Evolutionary conservation across 2,888 invertebrate genomes (phyloP).

Genomic region (Pedicia rivosa): DNA sequence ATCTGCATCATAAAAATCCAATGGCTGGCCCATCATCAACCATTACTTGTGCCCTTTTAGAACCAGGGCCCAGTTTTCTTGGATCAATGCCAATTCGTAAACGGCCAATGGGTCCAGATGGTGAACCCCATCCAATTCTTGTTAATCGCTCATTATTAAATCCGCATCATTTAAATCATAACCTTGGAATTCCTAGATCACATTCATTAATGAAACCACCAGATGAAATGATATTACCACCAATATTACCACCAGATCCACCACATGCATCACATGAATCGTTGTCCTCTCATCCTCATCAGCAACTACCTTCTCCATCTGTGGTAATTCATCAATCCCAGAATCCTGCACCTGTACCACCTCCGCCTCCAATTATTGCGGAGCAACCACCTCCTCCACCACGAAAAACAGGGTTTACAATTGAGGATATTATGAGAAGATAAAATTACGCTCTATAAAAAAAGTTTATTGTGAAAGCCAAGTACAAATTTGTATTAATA

Average conservation of each 20-base stretch:
- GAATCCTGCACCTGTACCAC: slow-evolving; percentile 2
- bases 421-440: slow-evolving; percentile 82
- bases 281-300: slow-evolving; percentile 12
- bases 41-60: slow-evolving; percentile 25
- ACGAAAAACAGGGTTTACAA: slow-evolving; percentile 72
- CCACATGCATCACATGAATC: slow-evolving; percentile 12
- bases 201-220: slow-evolving; percentile 14
- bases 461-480: too few species aligned
- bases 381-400: slow-evolving; percentile 21
- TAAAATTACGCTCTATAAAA: too few species aligned
- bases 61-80: slow-evolving; percentile 27
- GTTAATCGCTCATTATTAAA: slow-evolving; percentile 13
- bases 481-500: too few species aligned
- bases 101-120: slow-evolving; percentile 21
- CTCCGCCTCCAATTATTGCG: slow-evolving; percentile 1
- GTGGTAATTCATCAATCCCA: slow-evolving; percentile 7
- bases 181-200: slow-evolving; percentile 15
- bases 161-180: slow-evolving; percentile 8
- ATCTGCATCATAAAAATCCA: slow-evolving; percentile 42
- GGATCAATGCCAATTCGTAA: slow-evolving; percentile 29
- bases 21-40: slow-evolving; percentile 21
- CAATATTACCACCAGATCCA: slow-evolving; percentile 12
- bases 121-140: slow-evolving; percentile 17
- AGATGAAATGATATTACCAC: slow-evolving; percentile 13
- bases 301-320: slow-evolving; percentile 9